Conservation (phyloP, 2,797 vertebrate genomes). For the Buphagus erythrorhynchus region DNA sequence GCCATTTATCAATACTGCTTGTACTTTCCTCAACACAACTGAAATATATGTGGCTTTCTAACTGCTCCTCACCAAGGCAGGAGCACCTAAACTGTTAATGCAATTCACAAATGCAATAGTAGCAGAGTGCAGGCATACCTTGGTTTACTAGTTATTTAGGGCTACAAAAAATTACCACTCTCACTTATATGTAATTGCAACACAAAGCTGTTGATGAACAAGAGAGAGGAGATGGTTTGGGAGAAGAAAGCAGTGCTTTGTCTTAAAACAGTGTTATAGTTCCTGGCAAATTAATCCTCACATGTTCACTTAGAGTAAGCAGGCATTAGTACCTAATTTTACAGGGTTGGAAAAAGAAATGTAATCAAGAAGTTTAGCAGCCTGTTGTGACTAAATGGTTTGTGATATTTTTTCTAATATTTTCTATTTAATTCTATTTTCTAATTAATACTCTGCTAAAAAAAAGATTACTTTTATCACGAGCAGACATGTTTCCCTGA, state of each 20-base stretch:
- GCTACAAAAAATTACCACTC: neutral
- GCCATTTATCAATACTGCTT: neutral
- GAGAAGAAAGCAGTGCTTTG: neutral
- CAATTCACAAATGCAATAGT: neutral
- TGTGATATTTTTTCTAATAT: conserved; percentile 25
- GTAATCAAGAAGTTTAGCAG: conserved; percentile 50
- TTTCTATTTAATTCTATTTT: too few species aligned
- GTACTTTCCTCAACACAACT: neutral
- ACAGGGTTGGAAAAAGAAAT: neutral
- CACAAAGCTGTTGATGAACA: neutral
- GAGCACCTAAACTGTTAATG: neutral
- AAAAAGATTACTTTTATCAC: conserved; percentile 69
- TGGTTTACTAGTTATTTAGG: neutral
- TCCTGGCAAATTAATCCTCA: neutral
- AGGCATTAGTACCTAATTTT: neutral
- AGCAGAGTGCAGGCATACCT: neutral
- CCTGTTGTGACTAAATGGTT: conserved; percentile 60
- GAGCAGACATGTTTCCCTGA: conserved; percentile 65
- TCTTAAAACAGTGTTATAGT: neutral
- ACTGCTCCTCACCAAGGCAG: neutral
- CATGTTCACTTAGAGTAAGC: neutral
- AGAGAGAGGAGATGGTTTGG: neutral
- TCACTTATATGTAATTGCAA: neutral
- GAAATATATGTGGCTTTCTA: neutral
- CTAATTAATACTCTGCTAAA: conserved; percentile 74